These are phyloP conservation scores for Aegotheles bennettii DNA, from an alignment of 2,113 vertebrate genomes.

Conservation along the genomic window DNA sequence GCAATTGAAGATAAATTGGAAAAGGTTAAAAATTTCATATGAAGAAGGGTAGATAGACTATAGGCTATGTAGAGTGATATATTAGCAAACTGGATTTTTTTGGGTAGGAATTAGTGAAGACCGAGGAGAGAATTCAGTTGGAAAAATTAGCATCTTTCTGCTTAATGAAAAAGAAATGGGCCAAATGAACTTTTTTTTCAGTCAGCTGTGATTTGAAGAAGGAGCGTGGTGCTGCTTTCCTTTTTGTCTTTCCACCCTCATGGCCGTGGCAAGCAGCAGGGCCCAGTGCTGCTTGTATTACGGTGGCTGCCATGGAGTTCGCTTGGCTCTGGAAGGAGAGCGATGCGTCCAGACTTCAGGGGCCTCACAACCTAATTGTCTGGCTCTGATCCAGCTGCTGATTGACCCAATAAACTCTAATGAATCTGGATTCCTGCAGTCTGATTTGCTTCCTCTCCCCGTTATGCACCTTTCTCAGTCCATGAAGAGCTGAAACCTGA, in stretches of 20 bases:
- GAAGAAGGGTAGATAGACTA: background rate
- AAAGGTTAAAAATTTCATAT: background rate
- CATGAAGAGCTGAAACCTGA: constrained; percentile 61
- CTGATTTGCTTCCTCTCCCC: constrained; percentile 65
- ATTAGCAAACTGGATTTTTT: background rate
- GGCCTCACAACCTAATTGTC: constrained; percentile 6
- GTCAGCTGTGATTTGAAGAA: background rate
- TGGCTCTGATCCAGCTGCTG: constrained; percentile 45
- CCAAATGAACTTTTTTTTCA: background rate
- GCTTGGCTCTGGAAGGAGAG: background rate
- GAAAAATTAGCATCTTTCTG: background rate
- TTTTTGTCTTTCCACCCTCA: background rate
- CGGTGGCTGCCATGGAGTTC: background rate
- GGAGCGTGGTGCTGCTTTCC: background rate
- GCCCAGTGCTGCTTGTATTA: background rate
- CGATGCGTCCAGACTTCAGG: background rate
- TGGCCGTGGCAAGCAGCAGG: background rate
- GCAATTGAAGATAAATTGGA: background rate
- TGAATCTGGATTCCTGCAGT: constrained; percentile 65
- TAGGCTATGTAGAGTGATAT: background rate
- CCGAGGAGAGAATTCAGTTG: background rate
- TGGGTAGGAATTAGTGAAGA: background rate
- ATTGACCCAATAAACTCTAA: constrained; percentile 69
- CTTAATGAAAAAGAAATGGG: background rate
- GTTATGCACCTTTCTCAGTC: background rate